Evolutionary conservation across 2,888 invertebrate species (phyloP).

Genomic region (Coremacera marginata): DNA sequence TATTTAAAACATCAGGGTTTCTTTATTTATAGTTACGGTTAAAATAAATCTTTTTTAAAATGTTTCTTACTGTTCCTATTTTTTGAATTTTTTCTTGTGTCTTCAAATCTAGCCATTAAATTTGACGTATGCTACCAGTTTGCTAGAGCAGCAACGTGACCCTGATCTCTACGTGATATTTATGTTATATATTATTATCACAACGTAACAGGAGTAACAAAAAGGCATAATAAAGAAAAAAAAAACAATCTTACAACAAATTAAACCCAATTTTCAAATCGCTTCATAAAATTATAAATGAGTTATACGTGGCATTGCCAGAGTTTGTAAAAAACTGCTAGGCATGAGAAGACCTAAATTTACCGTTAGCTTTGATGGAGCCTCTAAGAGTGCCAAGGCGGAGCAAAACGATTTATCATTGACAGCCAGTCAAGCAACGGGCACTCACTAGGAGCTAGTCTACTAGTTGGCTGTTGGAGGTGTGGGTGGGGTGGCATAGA

Average conservation of each 20-base stretch:
- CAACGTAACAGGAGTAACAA: slow-evolving; percentile 52
- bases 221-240: slow-evolving; percentile 31
- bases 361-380: not conserved
- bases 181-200: not conserved
- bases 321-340: not conserved
- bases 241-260: slow-evolving; percentile 53
- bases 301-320: slow-evolving; percentile 45
- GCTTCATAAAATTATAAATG: slow-evolving; percentile 65
- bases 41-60: no score
- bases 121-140: not conserved
- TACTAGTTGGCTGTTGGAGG: not conserved
- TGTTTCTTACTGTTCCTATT: no score
- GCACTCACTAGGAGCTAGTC: not conserved
- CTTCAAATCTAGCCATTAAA: not conserved
- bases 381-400: not conserved
- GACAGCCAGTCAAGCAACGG: slow-evolving; percentile 22
- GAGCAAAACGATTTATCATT: slow-evolving; percentile 36
- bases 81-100: not conserved
- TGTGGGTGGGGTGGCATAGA: not conserved
- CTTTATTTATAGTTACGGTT: no score
- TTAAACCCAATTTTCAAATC: slow-evolving; percentile 63
- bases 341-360: not conserved
- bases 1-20: no score
- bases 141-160: not conserved
- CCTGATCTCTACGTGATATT: slow-evolving; percentile 16